Percentiles rank a stretch among this genome's conserved stretches.
phyloP scores from a whole-genome alignment of 2,888 invertebrate genomes.

The Chymomyza fuscimana region DNA sequence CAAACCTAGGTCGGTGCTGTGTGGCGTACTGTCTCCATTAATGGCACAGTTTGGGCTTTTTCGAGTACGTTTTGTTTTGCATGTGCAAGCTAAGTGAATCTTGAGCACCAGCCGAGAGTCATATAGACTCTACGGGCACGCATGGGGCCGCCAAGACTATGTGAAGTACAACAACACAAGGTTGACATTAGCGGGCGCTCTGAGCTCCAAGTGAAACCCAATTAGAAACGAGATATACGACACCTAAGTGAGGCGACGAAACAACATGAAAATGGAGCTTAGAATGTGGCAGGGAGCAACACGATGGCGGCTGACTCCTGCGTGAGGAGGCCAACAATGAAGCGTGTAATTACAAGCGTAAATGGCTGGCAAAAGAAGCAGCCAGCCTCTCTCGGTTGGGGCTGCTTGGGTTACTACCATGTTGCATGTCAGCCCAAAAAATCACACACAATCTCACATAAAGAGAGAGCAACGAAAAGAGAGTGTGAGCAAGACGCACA shows the following conservation, averaged over 20 bases:
- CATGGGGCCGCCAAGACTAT: slow-evolving; percentile 34
- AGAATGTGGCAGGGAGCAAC: slow-evolving; percentile 29
- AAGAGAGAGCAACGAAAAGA: neutral
- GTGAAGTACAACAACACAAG: slow-evolving; percentile 24
- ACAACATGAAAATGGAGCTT: slow-evolving; percentile 70
- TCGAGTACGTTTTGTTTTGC: slow-evolving; percentile 64
- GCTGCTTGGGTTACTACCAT: slow-evolving; percentile 2
- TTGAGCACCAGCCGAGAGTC: slow-evolving; percentile 26
- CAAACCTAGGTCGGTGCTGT: neutral
- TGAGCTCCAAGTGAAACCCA: slow-evolving; percentile 65
- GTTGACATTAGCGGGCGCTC: slow-evolving; percentile 71
- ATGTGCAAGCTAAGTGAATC: slow-evolving; percentile 76
- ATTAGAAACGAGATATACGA: slow-evolving; percentile 75
- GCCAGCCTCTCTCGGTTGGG: neutral
- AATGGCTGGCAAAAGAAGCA: slow-evolving; percentile 57
- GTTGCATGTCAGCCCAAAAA: slow-evolving; percentile 41
- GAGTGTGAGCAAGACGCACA: slow-evolving; percentile 30
- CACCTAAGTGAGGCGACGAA: slow-evolving; percentile 74
- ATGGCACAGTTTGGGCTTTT: slow-evolving; percentile 25
- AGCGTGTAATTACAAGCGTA: slow-evolving; percentile 80
- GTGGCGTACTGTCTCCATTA: neutral
- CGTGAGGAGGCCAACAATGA: slow-evolving; percentile 75
- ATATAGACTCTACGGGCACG: slow-evolving; percentile 29
- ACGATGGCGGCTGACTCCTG: slow-evolving; percentile 12
- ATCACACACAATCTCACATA: slow-evolving; percentile 52